These are phyloP conservation scores for Chunga burmeisteri DNA, from an alignment of 2,113 vertebrate genomes.

Conservation along the genomic window DNA sequence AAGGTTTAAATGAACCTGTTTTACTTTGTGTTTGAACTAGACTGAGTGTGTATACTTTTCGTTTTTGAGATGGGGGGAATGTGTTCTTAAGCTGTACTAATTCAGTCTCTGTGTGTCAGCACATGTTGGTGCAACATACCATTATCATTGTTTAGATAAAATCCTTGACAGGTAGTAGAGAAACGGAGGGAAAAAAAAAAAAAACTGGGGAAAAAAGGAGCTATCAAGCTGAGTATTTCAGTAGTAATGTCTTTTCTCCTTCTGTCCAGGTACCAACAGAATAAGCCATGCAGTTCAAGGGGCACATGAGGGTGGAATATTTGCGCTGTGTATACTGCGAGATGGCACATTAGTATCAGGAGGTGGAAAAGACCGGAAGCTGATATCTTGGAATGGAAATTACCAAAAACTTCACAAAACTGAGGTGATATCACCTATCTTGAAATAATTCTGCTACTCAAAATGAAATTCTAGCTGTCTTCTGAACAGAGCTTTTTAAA, in stretches of 20 bases:
- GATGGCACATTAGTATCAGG: constrained; percentile 92
- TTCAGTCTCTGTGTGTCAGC: background rate
- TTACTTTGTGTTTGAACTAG: background rate
- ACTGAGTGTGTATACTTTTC: background rate
- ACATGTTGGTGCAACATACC: background rate
- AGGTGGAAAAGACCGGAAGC: constrained; percentile 91
- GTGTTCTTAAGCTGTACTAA: background rate
- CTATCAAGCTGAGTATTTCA: background rate
- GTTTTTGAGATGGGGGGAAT: background rate
- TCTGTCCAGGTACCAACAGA: constrained; percentile 88
- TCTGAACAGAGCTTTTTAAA: background rate
- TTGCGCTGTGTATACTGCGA: constrained; percentile 93
- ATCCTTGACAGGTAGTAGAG: background rate
- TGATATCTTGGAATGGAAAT: constrained; percentile 92
- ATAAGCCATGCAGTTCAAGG: constrained; percentile 92
- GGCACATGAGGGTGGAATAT: constrained; percentile 95
- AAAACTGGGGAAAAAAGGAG: background rate
- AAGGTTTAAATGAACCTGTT: background rate
- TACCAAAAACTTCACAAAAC: constrained; percentile 90
- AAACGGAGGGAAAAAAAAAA: background rate
- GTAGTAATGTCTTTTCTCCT: background rate
- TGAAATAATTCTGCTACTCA: background rate
- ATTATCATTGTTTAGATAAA: background rate
- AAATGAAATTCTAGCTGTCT: background rate
- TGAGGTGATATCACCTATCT: constrained; percentile 78